A percentile compares a stretch with the other conserved stretches of the same genome.
These are phyloP conservation scores for Archocentrus centrarchus DNA, from an alignment of 2,113 vertebrate genomes.

Conservation along the genomic window DNA sequence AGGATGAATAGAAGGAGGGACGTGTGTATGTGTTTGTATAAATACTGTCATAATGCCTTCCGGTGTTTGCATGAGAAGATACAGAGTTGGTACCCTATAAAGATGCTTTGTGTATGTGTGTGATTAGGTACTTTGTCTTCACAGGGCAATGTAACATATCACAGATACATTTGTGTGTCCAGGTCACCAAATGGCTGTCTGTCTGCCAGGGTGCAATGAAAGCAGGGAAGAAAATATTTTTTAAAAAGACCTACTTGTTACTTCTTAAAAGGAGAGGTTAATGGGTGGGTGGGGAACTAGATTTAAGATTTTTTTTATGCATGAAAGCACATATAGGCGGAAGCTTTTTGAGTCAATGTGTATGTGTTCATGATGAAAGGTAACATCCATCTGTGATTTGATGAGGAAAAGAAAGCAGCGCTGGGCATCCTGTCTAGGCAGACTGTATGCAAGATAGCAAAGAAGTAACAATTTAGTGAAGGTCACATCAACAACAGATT, in stretches of 20 bases:
- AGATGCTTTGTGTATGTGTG: not conserved
- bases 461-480: not conserved
- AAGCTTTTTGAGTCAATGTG: not conserved
- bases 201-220: not conserved
- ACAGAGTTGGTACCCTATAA: slow-evolving; percentile 38
- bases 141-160: slow-evolving; percentile 32
- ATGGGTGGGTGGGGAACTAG: no score
- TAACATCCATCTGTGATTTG: slow-evolving; percentile 4
- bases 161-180: slow-evolving; percentile 28
- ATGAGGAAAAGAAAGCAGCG: not conserved
- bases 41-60: slow-evolving; percentile 67
- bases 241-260: not conserved
- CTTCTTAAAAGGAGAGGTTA: not conserved
- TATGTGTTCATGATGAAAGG: not conserved
- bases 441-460: not conserved
- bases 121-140: not conserved
- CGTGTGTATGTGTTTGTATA: slow-evolving; percentile 45
- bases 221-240: not conserved
- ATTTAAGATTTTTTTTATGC: not conserved
- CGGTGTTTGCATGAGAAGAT: slow-evolving; percentile 54
- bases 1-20: slow-evolving; percentile 29
- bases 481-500: not conserved
- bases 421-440: slow-evolving; percentile 13
- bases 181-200: slow-evolving; percentile 14
- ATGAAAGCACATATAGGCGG: not conserved